Evolutionary conservation across 2,888 invertebrate genomes (phyloP).

Genomic region (Archips xylosteana): DNA sequence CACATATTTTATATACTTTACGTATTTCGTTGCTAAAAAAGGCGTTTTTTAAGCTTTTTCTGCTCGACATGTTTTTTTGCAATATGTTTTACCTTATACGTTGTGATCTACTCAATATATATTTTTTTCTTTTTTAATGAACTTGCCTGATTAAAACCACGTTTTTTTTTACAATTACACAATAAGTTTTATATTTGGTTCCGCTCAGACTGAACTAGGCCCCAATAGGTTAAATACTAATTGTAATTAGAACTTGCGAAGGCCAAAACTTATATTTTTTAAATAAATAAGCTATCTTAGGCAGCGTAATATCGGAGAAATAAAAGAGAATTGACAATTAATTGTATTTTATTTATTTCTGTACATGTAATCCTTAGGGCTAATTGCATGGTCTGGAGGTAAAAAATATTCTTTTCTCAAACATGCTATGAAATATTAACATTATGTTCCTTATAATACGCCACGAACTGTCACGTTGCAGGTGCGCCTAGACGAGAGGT

Average conservation of each 20-base stretch:
- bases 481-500: no score
- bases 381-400: no score
- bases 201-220: constrained; percentile 3
- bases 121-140: no score
- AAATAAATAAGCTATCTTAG: constrained; percentile 34
- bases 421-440: no score
- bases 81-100: no score
- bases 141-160: no score
- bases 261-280: constrained; percentile 42
- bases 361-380: not conserved
- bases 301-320: constrained; percentile 25
- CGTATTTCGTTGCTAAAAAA: no score
- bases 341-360: constrained; percentile 11
- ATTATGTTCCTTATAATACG: no score
- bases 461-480: no score
- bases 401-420: no score
- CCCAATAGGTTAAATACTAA: constrained; percentile 25
- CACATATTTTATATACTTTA: not conserved
- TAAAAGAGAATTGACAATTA: constrained; percentile 24
- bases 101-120: no score
- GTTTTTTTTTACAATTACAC: not conserved
- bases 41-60: not conserved
- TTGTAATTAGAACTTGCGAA: constrained; percentile 34
- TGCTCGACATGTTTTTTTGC: not conserved
- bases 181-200: not conserved